Percentiles rank a stretch among this genome's conserved stretches.
These are phyloP conservation scores for Steatocranus sp. DNA, from an alignment of 2,797 vertebrate genomes.

Conservation along the genomic window DNA sequence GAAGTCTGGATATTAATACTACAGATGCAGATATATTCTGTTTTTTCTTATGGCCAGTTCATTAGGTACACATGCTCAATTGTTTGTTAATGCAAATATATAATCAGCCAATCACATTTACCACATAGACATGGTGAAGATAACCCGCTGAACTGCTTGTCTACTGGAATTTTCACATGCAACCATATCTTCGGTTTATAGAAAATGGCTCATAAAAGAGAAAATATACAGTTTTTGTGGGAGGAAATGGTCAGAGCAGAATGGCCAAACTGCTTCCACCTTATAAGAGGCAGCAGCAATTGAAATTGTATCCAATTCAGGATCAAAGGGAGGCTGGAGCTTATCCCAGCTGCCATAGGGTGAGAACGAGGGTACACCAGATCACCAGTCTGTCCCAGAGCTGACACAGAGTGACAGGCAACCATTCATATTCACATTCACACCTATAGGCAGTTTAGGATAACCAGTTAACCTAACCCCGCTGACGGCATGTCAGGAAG, in stretches of 20 bases:
- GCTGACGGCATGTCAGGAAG: not conserved
- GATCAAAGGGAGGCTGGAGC: not conserved
- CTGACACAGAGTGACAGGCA: not conserved
- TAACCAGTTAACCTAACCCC: fast-evolving
- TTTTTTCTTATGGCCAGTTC: fast-evolving
- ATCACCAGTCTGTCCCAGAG: fast-evolving
- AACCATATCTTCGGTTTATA: fast-evolving
- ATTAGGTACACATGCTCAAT: fast-evolving
- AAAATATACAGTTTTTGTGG: not conserved
- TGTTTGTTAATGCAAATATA: not conserved
- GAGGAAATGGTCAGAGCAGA: not conserved
- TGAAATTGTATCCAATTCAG: not conserved
- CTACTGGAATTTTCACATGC: not conserved
- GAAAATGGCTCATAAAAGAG: not conserved
- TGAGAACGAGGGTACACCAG: fast-evolving
- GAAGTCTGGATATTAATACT: not conserved
- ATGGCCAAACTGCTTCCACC: not conserved
- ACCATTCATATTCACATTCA: not conserved
- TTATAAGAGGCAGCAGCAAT: not conserved
- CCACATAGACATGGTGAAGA: not conserved
- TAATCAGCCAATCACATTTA: not conserved
- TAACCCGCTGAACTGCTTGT: not conserved
- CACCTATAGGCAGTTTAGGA: not conserved
- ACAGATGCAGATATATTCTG: fast-evolving
- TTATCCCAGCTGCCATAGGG: fast-evolving